These are phyloP conservation scores for Halcyon malimbica DNA, from an alignment of 2,113 vertebrate species.

Conservation along the genomic window DNA sequence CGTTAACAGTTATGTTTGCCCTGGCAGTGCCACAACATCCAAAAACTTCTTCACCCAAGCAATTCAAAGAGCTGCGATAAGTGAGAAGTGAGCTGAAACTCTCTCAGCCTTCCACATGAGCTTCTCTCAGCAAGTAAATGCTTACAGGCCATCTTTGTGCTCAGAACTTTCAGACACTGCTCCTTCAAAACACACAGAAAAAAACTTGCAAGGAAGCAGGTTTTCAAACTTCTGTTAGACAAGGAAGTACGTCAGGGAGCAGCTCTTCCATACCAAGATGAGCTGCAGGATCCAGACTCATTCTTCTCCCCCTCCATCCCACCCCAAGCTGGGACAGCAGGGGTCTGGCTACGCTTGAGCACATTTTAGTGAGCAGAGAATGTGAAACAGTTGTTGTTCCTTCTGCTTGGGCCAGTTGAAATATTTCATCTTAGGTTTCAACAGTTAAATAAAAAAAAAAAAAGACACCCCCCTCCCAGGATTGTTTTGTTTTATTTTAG, in stretches of 20 bases:
- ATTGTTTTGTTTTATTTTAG: constrained; percentile 24
- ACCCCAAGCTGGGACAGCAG: background rate
- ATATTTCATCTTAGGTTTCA: constrained; percentile 33
- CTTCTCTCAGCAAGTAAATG: background rate
- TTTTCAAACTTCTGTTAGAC: background rate
- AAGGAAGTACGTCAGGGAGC: background rate
- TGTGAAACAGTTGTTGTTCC: constrained; percentile 23
- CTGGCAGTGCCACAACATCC: background rate
- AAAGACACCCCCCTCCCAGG: background rate
- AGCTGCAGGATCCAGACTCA: background rate
- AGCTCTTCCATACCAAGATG: background rate
- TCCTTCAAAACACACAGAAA: background rate
- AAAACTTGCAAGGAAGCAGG: background rate
- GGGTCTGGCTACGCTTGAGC: background rate
- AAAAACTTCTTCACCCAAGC: background rate
- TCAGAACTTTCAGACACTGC: background rate
- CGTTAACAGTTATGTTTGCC: background rate
- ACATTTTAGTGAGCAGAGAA: constrained; percentile 39
- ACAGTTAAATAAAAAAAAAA: background rate
- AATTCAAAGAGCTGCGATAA: background rate
- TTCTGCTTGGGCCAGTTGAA: background rate
- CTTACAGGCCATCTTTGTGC: background rate
- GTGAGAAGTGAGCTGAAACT: background rate
- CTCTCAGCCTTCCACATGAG: fast-evolving
- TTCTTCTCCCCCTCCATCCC: constrained; percentile 9